Conservation (phyloP, 2,797 vertebrate genomes). For the Propithecus deckenii region DNA sequence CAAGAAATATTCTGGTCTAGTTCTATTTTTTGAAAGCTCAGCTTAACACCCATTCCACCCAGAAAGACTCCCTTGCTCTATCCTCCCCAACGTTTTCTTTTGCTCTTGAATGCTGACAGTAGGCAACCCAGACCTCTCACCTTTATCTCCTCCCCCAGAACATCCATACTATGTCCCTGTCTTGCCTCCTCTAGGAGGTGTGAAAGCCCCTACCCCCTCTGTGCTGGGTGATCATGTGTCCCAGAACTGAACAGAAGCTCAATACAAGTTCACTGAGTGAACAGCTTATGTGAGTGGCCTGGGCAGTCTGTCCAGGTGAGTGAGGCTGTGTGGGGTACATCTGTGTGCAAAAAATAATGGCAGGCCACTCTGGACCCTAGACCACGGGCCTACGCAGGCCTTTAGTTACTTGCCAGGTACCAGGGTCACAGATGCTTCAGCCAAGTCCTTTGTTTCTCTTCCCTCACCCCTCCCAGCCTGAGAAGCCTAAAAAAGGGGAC, state of each 20-base stretch:
- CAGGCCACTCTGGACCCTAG: neutral
- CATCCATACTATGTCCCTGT: neutral
- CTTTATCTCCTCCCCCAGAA: neutral
- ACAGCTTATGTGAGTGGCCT: neutral
- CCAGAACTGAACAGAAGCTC: neutral
- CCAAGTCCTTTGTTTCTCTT: neutral
- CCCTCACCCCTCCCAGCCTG: neutral
- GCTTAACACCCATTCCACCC: neutral
- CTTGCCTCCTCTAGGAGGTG: neutral
- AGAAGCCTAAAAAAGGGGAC: neutral
- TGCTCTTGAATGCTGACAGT: neutral
- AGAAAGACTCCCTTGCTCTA: neutral
- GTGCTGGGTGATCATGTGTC: neutral
- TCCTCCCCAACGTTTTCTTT: neutral
- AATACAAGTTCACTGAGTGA: neutral
- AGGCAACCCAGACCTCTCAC: neutral
- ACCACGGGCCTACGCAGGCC: accelerated
- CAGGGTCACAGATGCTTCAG: neutral
- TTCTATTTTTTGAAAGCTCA: neutral
- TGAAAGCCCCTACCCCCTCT: neutral
- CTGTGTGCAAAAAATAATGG: neutral
- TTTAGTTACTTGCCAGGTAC: neutral
- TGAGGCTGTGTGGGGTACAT: neutral
- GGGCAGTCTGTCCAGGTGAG: neutral
- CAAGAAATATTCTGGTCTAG: neutral